Conservation (phyloP, 2,888 invertebrate species). For the Drosophila anceps region DNA sequence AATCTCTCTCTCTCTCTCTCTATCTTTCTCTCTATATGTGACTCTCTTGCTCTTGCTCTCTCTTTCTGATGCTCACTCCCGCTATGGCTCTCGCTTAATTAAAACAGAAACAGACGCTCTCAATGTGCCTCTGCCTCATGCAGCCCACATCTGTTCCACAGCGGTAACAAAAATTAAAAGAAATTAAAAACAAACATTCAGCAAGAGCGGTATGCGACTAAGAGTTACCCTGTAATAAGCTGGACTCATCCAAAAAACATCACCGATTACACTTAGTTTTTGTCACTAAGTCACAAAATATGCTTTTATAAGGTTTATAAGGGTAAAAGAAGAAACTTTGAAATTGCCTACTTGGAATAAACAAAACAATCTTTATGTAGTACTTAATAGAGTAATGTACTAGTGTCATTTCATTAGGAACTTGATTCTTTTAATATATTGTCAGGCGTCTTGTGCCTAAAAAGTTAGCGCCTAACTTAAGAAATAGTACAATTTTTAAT, state of each 20-base stretch:
- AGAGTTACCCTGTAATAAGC: conserved; percentile 31
- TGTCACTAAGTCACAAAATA: too few relatives aligned
- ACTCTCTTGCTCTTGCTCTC: conserved; percentile 2
- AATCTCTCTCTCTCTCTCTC: conserved; percentile 31
- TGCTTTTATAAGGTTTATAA: not conserved
- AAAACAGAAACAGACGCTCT: conserved; percentile 76
- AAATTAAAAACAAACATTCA: conserved; percentile 69
- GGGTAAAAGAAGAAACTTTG: not conserved
- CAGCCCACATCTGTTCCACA: conserved; percentile 71
- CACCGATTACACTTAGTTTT: too few relatives aligned
- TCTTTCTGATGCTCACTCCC: conserved; percentile 26
- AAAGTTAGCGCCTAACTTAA: not conserved
- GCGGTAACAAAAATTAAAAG: conserved; percentile 68
- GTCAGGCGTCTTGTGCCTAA: not conserved
- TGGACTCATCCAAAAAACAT: not conserved
- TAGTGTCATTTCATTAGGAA: not conserved
- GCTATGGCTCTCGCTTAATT: conserved; percentile 66
- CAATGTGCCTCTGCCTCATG: conserved; percentile 55
- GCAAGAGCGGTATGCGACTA: not conserved
- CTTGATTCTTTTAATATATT: not conserved
- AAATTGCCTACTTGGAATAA: not conserved
- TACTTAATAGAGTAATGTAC: not conserved
- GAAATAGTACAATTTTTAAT: too few relatives aligned
- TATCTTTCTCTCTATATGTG: not conserved
- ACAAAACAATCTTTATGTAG: not conserved